Evolutionary conservation across 2,113 vertebrate species (phyloP), one percentile per base, ranked within the genome.

Genomic region (Gymnocephalus cernua): DNA sequence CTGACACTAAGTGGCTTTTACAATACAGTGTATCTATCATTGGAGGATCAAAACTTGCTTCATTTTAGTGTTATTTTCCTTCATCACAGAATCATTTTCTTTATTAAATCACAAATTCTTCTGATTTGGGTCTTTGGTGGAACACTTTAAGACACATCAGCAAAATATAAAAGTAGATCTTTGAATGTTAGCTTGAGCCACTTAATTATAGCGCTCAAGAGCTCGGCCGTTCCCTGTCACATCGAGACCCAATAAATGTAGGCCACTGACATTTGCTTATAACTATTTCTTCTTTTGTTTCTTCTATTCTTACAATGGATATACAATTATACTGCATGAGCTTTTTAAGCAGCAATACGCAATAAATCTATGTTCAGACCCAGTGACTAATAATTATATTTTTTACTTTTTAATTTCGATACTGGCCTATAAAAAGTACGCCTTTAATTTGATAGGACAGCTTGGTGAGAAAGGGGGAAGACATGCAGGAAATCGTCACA

Each of bases 221-320:
- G 53, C 13, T 16, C 16, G 65, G 19, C 65, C 48, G 23, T 41
- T 69, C 54, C 44, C 64, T 66, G 64, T 50, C 67, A 47, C 27
- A 44, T 45, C 29, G 9, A 23, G 21, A 19, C 38, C 15, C 16
- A 11, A 69, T 53, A 38, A 53, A 54, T 70, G 35, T 54, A 69
- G 50, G 67, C 23, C 51, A 25, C n/a, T 44, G 7, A 25, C 9
- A 56, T 41, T 44, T 57, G n/a, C 23, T 4, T 44, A 1, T 6
- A 44, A 15, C 23, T n/a, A 6, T 71, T 57, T 58, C 23, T 58
- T 4, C n/a, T 27, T 50, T 9, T 27, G 2, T 38, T 38, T 51
- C 32, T 32, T 32, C 32, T 32, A 32, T 65, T 6, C 14, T 23
- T 54, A 41, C 4, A 3, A 38, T 15, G 12, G 1, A 51, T 51